Base-by-base conservation (phyloP, 2,888 invertebrate genomes). In the Gasteruption jaculator region DNA sequence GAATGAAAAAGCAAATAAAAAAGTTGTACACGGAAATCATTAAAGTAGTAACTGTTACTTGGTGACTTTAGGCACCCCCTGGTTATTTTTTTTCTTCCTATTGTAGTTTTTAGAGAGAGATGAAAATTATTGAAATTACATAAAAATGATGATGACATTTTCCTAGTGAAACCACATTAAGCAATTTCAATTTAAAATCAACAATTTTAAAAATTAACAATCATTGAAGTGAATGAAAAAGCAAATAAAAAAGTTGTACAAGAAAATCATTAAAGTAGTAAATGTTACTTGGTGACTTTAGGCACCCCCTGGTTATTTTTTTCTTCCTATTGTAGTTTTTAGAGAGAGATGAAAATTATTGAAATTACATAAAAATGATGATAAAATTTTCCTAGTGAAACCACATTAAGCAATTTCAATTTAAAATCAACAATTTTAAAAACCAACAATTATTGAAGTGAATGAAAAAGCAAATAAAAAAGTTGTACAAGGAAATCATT, bases 221-320 rank as follows among this genome's bases (percentile, higher is more conserved):
- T 10, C 15, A 37, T 10, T 16, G 30, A 10, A 11, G 26, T 18
- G 29, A 6, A 34, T 43, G n/a, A n/a, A n/a, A n/a, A n/a, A n/a
- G n/a, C n/a, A n/a, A n/a, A n/a, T n/a, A n/a, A n/a, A n/a, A n/a
- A n/a, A n/a, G n/a, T n/a, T n/a, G n/a, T n/a, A n/a, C n/a, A n/a
- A n/a, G n/a, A n/a, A n/a, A n/a, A n/a, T n/a, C n/a, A n/a, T n/a
- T n/a, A n/a, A n/a, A n/a, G n/a, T n/a, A n/a, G n/a, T n/a, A n/a
- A n/a, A n/a, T n/a, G n/a, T n/a, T n/a, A n/a, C n/a, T n/a, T n/a
- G n/a, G n/a, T n/a, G n/a, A n/a, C n/a, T n/a, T n/a, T n/a, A n/a
- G n/a, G n/a, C n/a, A n/a, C n/a, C n/a, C n/a, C n/a, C n/a, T n/a
- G n/a, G n/a, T n/a, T n/a, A 30, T 24, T 16, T 2, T 18, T 2